Conservation (phyloP, 2,797 vertebrate species). For the Sebastes miniatus region DNA sequence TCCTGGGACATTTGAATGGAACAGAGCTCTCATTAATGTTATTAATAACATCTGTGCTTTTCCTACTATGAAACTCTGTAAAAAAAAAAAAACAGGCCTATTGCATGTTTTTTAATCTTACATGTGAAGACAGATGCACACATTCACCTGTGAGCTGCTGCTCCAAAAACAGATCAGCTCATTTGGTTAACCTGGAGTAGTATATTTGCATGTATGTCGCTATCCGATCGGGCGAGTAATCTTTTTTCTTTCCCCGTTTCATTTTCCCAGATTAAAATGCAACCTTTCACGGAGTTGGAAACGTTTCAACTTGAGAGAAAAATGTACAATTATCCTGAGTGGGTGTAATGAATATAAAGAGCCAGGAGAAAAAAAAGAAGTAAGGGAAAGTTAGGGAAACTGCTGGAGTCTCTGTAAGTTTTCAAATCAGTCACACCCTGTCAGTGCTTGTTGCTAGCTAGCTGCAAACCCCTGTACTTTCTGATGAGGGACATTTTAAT, state of each 20-base stretch:
- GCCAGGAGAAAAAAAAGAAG: neutral
- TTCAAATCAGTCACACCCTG: neutral
- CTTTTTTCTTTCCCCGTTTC: neutral
- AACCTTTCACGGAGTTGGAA: neutral
- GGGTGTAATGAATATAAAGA: neutral
- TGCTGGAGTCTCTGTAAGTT: neutral
- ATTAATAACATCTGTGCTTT: neutral
- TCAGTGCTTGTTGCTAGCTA: neutral
- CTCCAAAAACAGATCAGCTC: neutral
- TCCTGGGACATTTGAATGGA: neutral
- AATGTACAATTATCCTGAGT: neutral
- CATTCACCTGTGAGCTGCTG: neutral
- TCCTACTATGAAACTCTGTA: neutral
- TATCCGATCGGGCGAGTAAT: neutral
- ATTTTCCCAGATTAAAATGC: neutral
- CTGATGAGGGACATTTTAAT: neutral
- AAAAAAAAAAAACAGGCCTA: neutral
- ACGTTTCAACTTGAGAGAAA: neutral
- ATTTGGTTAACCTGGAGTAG: neutral
- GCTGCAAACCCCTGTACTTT: neutral
- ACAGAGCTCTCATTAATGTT: neutral
- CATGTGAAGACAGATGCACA: neutral
- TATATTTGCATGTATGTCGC: conserved; percentile 7
- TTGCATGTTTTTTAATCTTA: too few species aligned
- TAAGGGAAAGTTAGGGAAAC: neutral